Evolutionary conservation across 35 echinoderm and acorn worm genomes (phyloP).

Genomic region (Heliocidaris tuberculata): DNA sequence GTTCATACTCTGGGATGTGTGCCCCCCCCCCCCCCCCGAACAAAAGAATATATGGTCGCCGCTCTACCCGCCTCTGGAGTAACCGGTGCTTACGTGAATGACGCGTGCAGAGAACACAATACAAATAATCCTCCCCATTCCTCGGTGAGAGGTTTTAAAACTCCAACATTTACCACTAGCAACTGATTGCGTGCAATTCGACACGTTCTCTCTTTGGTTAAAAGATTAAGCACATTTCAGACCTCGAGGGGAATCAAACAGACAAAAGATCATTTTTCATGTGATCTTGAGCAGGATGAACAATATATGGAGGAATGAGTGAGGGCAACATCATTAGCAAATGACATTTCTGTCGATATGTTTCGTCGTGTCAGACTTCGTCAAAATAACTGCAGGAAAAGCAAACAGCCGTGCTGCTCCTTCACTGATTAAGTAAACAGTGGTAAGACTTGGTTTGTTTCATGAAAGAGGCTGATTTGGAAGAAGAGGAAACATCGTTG

Average conservation of each 20-base stretch:
- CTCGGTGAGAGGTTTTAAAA: background rate
- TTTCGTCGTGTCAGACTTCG: background rate
- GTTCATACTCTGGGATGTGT: too few relatives aligned
- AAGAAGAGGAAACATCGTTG: background rate
- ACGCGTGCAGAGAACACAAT: too few relatives aligned
- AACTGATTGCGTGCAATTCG: background rate
- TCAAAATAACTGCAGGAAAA: background rate
- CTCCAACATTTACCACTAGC: background rate
- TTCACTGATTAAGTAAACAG: background rate
- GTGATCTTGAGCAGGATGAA: background rate
- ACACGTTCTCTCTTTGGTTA: background rate
- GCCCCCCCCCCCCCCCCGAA: too few relatives aligned
- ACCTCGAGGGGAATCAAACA: background rate
- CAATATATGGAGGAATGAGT: background rate
- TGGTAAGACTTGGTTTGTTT: background rate
- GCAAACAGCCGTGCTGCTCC: background rate
- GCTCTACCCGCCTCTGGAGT: too few relatives aligned
- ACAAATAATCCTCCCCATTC: too few relatives aligned
- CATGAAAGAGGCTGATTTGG: background rate
- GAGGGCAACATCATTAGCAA: constrained; percentile 1
- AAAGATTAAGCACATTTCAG: background rate
- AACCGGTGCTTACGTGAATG: too few relatives aligned
- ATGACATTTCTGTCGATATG: background rate
- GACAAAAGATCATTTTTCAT: background rate
- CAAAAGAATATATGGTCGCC: too few relatives aligned